Evolutionary conservation across 2,888 invertebrate species (phyloP).

Genomic region (Torymus aiolomorphi): DNA sequence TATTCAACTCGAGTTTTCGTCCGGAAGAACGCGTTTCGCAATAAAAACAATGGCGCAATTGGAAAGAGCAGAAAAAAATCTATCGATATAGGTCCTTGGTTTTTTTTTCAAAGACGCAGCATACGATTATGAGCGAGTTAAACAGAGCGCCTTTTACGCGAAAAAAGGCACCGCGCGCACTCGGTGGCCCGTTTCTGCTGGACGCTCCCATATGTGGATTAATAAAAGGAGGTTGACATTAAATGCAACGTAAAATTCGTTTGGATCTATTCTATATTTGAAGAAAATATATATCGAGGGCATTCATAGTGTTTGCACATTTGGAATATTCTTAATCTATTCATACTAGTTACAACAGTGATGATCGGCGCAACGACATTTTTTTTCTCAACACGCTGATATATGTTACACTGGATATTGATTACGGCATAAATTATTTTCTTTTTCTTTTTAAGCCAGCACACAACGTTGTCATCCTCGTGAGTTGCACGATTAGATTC

Average conservation of each 20-base stretch:
- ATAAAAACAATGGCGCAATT: too few relatives aligned
- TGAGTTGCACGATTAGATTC: constrained; percentile 40
- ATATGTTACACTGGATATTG: constrained; percentile 56
- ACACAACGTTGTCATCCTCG: constrained; percentile 41
- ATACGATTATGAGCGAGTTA: too few relatives aligned
- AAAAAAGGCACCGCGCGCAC: too few relatives aligned
- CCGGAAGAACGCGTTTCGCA: too few relatives aligned
- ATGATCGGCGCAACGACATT: constrained; percentile 51
- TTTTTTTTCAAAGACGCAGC: too few relatives aligned
- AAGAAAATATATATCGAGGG: constrained; percentile 57
- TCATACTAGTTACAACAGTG: constrained; percentile 55
- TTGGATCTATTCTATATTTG: constrained; percentile 57
- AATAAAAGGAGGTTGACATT: not conserved
- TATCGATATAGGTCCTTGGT: too few relatives aligned
- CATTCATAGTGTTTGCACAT: constrained; percentile 53
- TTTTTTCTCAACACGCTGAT: constrained; percentile 49
- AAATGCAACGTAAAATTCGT: constrained; percentile 9
- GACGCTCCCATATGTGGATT: too few relatives aligned
- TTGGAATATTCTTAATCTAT: constrained; percentile 56
- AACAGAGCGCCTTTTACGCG: too few relatives aligned
- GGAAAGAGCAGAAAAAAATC: too few relatives aligned
- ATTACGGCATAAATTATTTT: constrained; percentile 45
- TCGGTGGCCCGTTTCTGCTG: too few relatives aligned
- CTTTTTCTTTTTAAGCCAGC: constrained; percentile 44
- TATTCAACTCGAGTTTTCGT: too few relatives aligned